A percentile compares a stretch with the other conserved stretches of the same genome.
Evolutionary conservation across 1,140 invertebrate genomes (phyloP).

Genomic region (Drosophila tristis): DNA sequence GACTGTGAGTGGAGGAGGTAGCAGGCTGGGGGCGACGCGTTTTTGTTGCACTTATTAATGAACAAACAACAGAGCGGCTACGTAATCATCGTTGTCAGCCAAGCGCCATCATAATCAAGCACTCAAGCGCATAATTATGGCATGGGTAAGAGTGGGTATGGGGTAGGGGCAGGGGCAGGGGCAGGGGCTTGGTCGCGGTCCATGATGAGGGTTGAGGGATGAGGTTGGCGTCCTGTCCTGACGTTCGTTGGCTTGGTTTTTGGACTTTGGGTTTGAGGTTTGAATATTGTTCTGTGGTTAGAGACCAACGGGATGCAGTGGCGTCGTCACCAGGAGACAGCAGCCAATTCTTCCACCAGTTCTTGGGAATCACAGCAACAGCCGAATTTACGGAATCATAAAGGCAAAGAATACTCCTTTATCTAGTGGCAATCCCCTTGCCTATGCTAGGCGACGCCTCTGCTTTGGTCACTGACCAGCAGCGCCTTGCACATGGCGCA

Average conservation of each 20-base stretch:
- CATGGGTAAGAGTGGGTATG: constrained; percentile 20
- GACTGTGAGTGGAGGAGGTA: neutral
- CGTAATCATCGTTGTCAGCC: constrained; percentile 76
- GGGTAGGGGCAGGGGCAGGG: neutral
- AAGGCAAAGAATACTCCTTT: no score
- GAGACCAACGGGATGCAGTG: constrained; percentile 31
- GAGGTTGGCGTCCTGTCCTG: constrained; percentile 40
- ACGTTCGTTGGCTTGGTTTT: constrained; percentile 30
- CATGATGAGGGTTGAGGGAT: constrained; percentile 21
- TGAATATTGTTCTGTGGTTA: constrained; percentile 40
- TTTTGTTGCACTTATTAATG: constrained; percentile 82
- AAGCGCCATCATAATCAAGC: constrained; percentile 72
- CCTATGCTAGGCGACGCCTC: neutral
- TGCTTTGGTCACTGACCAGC: constrained; percentile 26
- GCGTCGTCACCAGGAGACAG: constrained; percentile 13
- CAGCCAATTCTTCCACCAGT: no score
- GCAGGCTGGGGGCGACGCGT: constrained; percentile 37
- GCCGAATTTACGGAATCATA: no score
- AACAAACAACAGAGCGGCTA: constrained; percentile 72
- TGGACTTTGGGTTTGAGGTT: constrained; percentile 42
- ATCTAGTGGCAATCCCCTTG: no score
- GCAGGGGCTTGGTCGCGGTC: constrained; percentile 1
- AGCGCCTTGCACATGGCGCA: constrained; percentile 26
- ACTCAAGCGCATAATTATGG: constrained; percentile 75
- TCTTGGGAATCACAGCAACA: neutral